Evolutionary conservation across 2,888 invertebrate species (phyloP), one percentile per base, ranked within the genome.

Genomic region (Chymomyza caudatula): DNA sequence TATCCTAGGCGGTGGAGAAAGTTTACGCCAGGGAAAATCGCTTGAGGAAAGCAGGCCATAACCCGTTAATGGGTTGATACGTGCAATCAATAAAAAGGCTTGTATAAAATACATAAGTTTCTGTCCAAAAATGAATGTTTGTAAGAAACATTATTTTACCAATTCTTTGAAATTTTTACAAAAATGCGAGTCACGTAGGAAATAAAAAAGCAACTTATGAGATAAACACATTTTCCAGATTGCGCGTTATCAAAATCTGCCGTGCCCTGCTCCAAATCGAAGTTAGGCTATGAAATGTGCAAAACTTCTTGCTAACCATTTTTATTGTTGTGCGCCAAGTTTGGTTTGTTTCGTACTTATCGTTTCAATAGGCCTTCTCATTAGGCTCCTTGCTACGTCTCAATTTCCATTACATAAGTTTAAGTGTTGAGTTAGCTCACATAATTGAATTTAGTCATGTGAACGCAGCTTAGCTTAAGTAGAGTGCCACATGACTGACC

Each of bases 401-500:
- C 29, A 37, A 37, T 37, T 37, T 37, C 29, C 8, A 37, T 37
- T 37, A 37, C 29, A 37, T 2, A 3, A 37, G 29, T 37, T 37
- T 37, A 37, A 37, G 29, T 37, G 29, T 37, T 37, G 29, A 37
- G 29, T 37, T 37, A 37, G 8, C 29, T 37, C 0, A 8, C 29
- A 37, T 37, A 37, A 37, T 37, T 37, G 29, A 37, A 11, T 37
- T 37, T 37, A 37, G 29, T 37, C 29, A 37, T 37, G 29, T 37
- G 29, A 37, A 37, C 29, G 29, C 11, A 37, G 29, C 29, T 37
- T 37, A 37, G 29, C 29, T 47, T 47, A 47, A 19, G 71, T 53
- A 42, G 77, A 77, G 70, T 85, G 67, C 77, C 83, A 79, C 68
- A 71, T 37, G 29, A 37, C 29, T 37, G 29, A 37, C 29, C 29